phyloP scores from a whole-genome alignment of 2,797 vertebrate species.

The Danio aesculapii region DNA sequence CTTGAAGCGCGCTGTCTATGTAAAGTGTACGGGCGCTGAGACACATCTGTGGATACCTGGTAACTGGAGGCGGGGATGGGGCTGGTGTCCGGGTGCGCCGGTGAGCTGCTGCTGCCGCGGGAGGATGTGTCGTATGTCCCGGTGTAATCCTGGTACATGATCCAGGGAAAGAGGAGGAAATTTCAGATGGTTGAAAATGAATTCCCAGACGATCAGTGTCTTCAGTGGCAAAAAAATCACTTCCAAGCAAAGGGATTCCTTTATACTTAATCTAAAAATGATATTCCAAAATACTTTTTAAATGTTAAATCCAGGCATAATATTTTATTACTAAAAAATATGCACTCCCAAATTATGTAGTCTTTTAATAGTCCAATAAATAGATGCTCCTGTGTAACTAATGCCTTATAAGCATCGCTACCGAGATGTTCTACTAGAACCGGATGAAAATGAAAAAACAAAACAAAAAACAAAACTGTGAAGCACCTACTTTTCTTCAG shows the following conservation, averaged over 20 bases:
- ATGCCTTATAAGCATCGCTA: conserved; percentile 30
- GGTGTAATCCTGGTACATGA: conserved; percentile 99
- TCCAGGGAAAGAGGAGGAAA: conserved; percentile 79
- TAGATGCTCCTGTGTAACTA: conserved; percentile 28
- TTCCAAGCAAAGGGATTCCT: conserved; percentile 65
- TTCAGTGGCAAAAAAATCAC: conserved; percentile 67
- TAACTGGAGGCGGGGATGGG: conserved; percentile 85
- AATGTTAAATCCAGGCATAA: conserved; percentile 45
- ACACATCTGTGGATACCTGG: conserved; percentile 78
- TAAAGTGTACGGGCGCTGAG: not conserved
- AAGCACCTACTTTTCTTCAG: conserved; percentile 73
- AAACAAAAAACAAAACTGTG: conserved; percentile 63
- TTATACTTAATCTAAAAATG: conserved; percentile 37
- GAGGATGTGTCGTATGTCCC: conserved; percentile 98
- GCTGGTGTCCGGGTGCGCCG: conserved; percentile 91
- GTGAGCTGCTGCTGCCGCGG: conserved; percentile 96
- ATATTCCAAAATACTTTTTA: conserved; percentile 50
- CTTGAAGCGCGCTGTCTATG: not conserved
- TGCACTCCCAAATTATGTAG: not conserved
- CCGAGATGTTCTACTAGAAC: conserved; percentile 38
- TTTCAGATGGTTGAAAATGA: conserved; percentile 65
- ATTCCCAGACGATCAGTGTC: conserved; percentile 60
- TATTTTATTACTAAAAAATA: conserved; percentile 22
- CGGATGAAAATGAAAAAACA: conserved; percentile 64
- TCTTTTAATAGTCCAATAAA: conserved; percentile 49